Evolutionary conservation across 2,113 vertebrate genomes (phyloP).

Genomic region (Laterallus jamaicensis): DNA sequence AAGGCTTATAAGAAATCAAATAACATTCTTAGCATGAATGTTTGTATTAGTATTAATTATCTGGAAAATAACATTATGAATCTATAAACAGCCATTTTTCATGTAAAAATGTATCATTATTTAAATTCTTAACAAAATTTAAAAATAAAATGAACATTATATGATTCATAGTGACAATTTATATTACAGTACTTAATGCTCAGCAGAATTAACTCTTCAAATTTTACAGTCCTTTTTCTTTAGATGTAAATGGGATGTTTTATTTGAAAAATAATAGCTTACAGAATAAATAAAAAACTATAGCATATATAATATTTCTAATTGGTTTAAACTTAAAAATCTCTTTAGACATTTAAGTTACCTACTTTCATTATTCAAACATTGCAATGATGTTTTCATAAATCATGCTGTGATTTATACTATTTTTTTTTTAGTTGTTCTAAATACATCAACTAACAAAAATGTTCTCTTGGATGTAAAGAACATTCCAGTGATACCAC

Average conservation of each 20-base stretch:
- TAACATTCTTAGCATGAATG: neutral
- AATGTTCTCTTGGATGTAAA: neutral
- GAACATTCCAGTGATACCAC: neutral
- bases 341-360: neutral
- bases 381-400: neutral
- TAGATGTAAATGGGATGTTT: neutral
- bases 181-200: neutral
- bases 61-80: neutral
- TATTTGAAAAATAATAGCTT: neutral
- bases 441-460: neutral
- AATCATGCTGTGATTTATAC: neutral
- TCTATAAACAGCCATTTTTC: neutral
- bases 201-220: neutral
- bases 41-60: neutral
- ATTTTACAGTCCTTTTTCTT: neutral
- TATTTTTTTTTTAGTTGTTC: neutral
- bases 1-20: neutral
- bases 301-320: neutral
- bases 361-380: neutral
- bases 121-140: neutral
- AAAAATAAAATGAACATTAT: neutral
- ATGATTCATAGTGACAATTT: neutral
- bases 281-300: neutral
- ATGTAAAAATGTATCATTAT: neutral
- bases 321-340: neutral